Conservation (phyloP, 2,113 vertebrate species). For the Prionailurus bengalensis region DNA sequence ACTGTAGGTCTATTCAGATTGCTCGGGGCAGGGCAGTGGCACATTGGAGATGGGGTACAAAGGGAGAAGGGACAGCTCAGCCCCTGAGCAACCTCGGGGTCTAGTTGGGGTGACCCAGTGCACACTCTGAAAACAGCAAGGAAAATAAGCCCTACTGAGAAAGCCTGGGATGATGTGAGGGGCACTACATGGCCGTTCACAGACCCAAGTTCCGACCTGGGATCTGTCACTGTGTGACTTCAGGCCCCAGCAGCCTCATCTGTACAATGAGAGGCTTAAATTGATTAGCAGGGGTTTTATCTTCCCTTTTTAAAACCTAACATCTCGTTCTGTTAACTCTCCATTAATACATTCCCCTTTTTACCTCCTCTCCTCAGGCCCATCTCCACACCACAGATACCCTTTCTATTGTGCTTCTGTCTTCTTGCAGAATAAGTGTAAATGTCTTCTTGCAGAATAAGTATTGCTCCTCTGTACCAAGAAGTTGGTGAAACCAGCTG, state of each 20-base stretch:
- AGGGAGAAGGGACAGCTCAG: neutral
- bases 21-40: neutral
- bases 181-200: neutral
- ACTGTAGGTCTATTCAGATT: neutral
- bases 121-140: neutral
- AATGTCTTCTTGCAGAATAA: neutral
- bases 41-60: neutral
- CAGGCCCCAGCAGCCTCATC: neutral
- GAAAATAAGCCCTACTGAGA: neutral
- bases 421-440: neutral
- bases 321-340: neutral
- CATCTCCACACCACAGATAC: neutral
- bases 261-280: neutral
- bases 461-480: neutral
- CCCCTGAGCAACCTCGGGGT: neutral
- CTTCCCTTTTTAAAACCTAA: neutral
- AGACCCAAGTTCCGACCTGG: neutral
- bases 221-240: neutral
- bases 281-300: neutral
- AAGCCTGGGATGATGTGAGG: neutral
- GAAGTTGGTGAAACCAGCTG: conserved; percentile 25
- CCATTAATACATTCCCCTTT: neutral
- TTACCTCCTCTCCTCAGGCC: neutral
- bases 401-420: neutral
- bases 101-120: neutral